phyloP scores from a whole-genome alignment of 2,888 invertebrate genomes.

The Pteria penguin region DNA sequence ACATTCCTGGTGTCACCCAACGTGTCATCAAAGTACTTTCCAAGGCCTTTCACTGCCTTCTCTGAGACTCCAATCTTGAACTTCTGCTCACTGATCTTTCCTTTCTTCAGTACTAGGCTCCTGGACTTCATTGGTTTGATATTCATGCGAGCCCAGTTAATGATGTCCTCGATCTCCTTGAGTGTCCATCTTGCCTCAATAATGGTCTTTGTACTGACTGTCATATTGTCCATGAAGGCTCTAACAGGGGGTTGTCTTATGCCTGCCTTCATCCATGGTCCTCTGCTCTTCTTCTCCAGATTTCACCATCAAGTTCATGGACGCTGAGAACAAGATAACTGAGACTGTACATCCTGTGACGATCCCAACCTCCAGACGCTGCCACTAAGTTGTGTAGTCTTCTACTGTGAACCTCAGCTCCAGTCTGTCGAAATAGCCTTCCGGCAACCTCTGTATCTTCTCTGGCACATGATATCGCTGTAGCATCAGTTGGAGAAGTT shows the following conservation, averaged over 20 bases:
- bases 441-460: conserved; percentile 15
- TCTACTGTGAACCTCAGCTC: conserved; percentile 29
- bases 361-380: conserved; percentile 35
- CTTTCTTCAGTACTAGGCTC: not conserved
- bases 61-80: conserved; percentile 24
- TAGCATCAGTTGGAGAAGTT: not conserved
- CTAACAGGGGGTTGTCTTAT: conserved; percentile 13
- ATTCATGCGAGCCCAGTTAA: not conserved
- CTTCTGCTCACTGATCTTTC: not conserved
- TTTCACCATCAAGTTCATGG: conserved; percentile 26
- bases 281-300: conserved; percentile 17
- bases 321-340: conserved; percentile 29
- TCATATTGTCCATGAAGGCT: conserved; percentile 20
- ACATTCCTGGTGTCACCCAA: conserved; percentile 13
- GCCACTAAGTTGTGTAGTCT: conserved; percentile 31
- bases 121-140: not conserved
- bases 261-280: not conserved
- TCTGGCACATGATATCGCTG: conserved; percentile 21
- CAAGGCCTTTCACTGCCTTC: conserved; percentile 27
- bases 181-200: conserved; percentile 9
- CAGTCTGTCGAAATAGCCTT: conserved; percentile 32
- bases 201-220: not conserved
- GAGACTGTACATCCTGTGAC: conserved; percentile 40
- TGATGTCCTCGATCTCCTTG: not conserved
- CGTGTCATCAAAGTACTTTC: conserved; percentile 1